Evolutionary conservation across 2,113 vertebrate species (phyloP), one percentile per base, ranked within the genome.

Genomic region (Bubalus kerabau): DNA sequence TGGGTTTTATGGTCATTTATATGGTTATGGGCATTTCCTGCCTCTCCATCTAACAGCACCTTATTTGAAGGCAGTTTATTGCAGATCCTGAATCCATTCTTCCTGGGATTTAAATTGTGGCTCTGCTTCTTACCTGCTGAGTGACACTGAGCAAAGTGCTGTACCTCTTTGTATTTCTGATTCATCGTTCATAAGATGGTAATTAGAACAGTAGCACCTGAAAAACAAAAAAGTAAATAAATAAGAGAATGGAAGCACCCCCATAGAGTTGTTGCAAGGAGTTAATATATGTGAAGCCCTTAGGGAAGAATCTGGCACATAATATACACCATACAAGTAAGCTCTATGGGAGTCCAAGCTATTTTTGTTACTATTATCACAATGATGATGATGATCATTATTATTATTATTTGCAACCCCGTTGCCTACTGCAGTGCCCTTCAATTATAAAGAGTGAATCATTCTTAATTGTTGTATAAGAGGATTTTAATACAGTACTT

Each of bases 331-430:
- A 50, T 52, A 32, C 43, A 83, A 96, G 26, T 67, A 91, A 93
- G 83, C 19, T 52, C 28, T 7, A 36, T 30, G 59, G 85, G 85
- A 93, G 30, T 71, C 7, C 5, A 30, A 95, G 78, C 89, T 96
- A 71, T 88, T 93, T 95, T 94, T 94, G 76, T 90, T 94, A 92
- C 85, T 88, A 13, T 85, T 82, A 94, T 86, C 60, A 97, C 60
- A 87, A 30, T 40, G 30, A 78, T 95, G 78, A 87, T 93, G 26
- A 90, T 43, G 13, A 90, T 60, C 36, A 98, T 94, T 46, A 97
- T 93, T 89, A 91, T 95, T 95, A 91, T 95, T 95, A 97, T 95
- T 95, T 93, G 74, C 67, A 92, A 93, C 76, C 88, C 64, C 12
- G 32, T 30, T 91, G 96, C 46, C 85, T 90, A 90, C 87, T 80